Conservation (phyloP, 1,140 invertebrate species). For the Drosophila seguyi region DNA sequence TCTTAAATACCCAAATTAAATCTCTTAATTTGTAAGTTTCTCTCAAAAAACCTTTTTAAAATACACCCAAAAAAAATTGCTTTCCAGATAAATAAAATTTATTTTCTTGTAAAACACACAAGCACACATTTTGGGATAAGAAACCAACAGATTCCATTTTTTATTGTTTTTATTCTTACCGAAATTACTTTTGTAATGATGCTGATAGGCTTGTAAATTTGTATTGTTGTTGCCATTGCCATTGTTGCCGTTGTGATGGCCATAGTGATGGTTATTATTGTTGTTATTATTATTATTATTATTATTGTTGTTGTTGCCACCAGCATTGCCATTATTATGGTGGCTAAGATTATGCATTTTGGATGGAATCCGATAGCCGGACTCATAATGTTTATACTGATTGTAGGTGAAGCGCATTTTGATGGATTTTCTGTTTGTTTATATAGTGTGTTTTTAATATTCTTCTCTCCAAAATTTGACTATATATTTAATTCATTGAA, state of each 20-base stretch:
- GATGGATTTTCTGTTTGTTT: slow-evolving; percentile 11
- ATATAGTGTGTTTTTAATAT: background rate
- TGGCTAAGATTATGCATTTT: slow-evolving; percentile 79
- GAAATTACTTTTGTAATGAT: slow-evolving; percentile 82
- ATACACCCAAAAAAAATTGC: background rate
- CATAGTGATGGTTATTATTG: slow-evolving; percentile 31
- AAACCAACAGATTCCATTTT: background rate
- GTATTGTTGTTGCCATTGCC: slow-evolving; percentile 45
- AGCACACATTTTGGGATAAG: background rate
- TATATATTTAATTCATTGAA: slow-evolving; percentile 26
- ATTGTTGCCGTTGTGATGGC: slow-evolving; percentile 44
- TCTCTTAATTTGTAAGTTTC: background rate
- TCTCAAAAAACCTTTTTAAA: background rate
- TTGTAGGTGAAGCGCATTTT: slow-evolving; percentile 85
- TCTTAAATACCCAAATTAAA: no score
- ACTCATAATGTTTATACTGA: slow-evolving; percentile 84
- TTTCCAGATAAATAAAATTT: background rate
- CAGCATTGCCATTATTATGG: slow-evolving; percentile 47
- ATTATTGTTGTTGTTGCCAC: slow-evolving; percentile 36
- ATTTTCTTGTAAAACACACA: background rate
- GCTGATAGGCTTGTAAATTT: slow-evolving; percentile 68
- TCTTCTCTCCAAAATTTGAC: slow-evolving; percentile 2
- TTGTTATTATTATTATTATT: slow-evolving; percentile 43
- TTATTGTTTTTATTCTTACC: slow-evolving; percentile 71
- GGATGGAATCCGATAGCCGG: slow-evolving; percentile 83